A percentile compares a stretch with the other conserved stretches of the same genome.
These are phyloP conservation scores for Menidia menidia DNA, from an alignment of 2,797 vertebrate genomes.

Conservation along the genomic window DNA sequence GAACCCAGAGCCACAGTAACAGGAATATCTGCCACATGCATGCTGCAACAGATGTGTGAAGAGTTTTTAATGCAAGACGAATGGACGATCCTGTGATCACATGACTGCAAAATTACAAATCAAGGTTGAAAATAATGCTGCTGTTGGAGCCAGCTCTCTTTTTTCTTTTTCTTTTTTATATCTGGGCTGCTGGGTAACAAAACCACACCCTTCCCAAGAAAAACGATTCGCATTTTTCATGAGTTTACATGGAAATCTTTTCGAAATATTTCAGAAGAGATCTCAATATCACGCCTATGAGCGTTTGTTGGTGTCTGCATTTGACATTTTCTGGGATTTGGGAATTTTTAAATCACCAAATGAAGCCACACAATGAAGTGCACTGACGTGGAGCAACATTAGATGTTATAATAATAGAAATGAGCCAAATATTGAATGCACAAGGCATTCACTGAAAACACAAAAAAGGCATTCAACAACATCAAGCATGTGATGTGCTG, in stretches of 20 bases:
- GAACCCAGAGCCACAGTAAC: conserved; percentile 68
- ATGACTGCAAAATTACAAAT: conserved; percentile 65
- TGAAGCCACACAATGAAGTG: conserved; percentile 27
- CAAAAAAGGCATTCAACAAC: conserved; percentile 74
- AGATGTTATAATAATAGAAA: conserved; percentile 39
- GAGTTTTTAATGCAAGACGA: conserved; percentile 66
- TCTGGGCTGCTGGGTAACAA: conserved; percentile 53
- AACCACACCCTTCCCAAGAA: conserved; percentile 71
- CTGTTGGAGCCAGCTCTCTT: conserved; percentile 42
- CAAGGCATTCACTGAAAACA: conserved; percentile 72
- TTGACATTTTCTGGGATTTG: conserved; percentile 2
- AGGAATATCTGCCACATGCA: conserved; percentile 59
- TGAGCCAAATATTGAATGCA: conserved; percentile 62
- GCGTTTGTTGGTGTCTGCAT: conserved; percentile 19
- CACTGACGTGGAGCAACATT: conserved; percentile 23
- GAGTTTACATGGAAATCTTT: conserved; percentile 35
- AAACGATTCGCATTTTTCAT: conserved; percentile 29
- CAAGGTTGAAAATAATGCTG: conserved; percentile 67
- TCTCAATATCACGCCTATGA: conserved; percentile 15
- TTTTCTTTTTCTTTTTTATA: conserved; percentile 52
- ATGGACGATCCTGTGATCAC: conserved; percentile 57
- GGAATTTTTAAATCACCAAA: conserved; percentile 36
- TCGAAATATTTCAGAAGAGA: conserved; percentile 43
- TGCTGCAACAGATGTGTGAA: conserved; percentile 78
- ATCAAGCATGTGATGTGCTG: conserved; percentile 72